phyloP scores from a whole-genome alignment of 2,888 invertebrate genomes.

The Piscicola geometra region DNA sequence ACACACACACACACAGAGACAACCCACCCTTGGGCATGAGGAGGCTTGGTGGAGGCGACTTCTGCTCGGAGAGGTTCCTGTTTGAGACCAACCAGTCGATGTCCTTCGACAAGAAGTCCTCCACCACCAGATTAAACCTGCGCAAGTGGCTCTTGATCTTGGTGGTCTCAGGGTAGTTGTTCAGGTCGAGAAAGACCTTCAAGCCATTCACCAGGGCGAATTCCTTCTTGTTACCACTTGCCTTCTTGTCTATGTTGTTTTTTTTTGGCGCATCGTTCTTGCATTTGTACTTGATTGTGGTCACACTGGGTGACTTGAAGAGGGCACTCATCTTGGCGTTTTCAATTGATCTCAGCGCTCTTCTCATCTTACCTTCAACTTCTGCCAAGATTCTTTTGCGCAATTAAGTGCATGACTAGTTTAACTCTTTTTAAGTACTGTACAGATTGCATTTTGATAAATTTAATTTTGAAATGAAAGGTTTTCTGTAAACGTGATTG shows the following conservation, averaged over 20 bases:
- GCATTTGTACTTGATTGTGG: no score
- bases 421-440: no score
- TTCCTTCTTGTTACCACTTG: background rate
- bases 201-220: background rate
- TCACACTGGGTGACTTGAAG: no score
- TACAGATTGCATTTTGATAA: no score
- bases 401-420: no score
- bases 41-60: background rate
- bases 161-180: background rate
- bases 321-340: no score
- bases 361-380: background rate
- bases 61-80: background rate
- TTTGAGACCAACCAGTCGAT: background rate
- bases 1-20: no score
- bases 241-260: background rate
- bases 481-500: no score
- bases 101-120: conserved; percentile 6
- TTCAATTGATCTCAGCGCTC: background rate
- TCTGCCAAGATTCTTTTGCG: no score
- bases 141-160: background rate
- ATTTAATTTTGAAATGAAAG: no score
- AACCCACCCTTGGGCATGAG: no score
- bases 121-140: background rate
- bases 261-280: background rate
- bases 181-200: conserved; percentile 1